Conservation (phyloP, 2,888 invertebrate genomes). For the Scaeva pyrastri region DNA sequence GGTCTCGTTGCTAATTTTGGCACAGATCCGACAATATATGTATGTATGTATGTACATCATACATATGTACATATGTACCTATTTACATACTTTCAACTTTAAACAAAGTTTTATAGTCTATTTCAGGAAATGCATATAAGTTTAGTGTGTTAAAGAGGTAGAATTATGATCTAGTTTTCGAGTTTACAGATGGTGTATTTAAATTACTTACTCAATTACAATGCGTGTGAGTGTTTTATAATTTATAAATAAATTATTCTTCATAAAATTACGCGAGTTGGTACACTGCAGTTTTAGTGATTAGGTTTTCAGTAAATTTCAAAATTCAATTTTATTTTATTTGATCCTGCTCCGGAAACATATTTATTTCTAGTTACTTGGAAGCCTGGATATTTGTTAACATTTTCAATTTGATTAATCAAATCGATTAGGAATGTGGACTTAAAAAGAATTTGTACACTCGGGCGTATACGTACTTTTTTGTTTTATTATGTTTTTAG, state of each 20-base stretch:
- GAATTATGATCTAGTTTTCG: constrained; percentile 20
- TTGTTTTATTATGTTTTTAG: too few species aligned
- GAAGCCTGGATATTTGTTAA: too few species aligned
- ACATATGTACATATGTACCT: too few species aligned
- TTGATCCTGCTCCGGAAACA: too few species aligned
- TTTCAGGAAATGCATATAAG: constrained; percentile 16
- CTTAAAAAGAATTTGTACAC: too few species aligned
- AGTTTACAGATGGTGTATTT: constrained; percentile 9
- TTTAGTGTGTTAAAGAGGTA: constrained; percentile 1
- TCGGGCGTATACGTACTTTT: too few species aligned
- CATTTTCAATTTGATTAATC: too few species aligned
- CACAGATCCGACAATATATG: constrained; percentile 43
- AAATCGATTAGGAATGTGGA: too few species aligned
- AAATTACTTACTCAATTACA: constrained; percentile 3
- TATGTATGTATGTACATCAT: too few species aligned
- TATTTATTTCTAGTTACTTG: too few species aligned
- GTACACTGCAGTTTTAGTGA: not conserved
- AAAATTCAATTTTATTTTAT: too few species aligned
- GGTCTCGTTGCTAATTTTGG: constrained; percentile 43
- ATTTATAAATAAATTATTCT: constrained; percentile 5
- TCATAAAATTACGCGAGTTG: not conserved
- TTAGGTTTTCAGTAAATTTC: not conserved
- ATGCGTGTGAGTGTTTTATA: constrained; percentile 24
- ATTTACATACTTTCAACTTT: not conserved
- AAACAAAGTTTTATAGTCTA: constrained; percentile 10